Base-by-base conservation (phyloP, 2,113 vertebrate species). In the Cisticola juncidis region DNA sequence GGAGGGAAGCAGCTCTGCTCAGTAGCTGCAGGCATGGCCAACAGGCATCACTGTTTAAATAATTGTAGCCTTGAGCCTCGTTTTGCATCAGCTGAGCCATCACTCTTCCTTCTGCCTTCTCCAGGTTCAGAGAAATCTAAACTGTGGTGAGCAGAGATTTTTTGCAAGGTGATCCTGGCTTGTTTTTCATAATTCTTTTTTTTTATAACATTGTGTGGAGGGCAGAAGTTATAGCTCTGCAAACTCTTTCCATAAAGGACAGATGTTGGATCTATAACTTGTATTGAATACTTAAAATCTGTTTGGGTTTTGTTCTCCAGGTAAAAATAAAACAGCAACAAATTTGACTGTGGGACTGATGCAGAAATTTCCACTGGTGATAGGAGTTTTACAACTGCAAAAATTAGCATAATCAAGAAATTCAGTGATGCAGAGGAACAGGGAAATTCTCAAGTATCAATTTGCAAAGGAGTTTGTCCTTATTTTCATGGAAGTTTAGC, bases 81-180 rank as follows among this genome's bases (percentile, higher is more conserved):
- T 90, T 97, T 94, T 84, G 31, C 53, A 70, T 84, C 57, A 90
- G 65, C 64, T 81, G 70, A 90, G 56, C 44, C 80, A 85, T 94
- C 81, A 86, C 22, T 28, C 57, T 88, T 91, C 58, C 57, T 38
- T 86, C 92, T 54, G 40, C 31, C 14, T 92, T 91, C 82, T 76
- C 65, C 29, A 36, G 35, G 42, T 70, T 92, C 87, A 61, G 29
- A 81, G 65, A 54, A 53, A 36, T 42, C 54, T 60, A 7, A 76
- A 44, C 14, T 65, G n/a, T 23, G 28, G 22, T 58, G 56, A 51
- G 25, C 36, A 73, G 35, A 90, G 44, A 36, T 51, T 87, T 61
- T 83, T 77, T 35, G 5, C 42, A 83, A 91, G 54, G 50, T 83
- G 44, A 77, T 91, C 51, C 18, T 73, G 2, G 15, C 61, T 44